phyloP scores from a whole-genome alignment of 2,113 vertebrate species.

The Zosterops lateralis region DNA sequence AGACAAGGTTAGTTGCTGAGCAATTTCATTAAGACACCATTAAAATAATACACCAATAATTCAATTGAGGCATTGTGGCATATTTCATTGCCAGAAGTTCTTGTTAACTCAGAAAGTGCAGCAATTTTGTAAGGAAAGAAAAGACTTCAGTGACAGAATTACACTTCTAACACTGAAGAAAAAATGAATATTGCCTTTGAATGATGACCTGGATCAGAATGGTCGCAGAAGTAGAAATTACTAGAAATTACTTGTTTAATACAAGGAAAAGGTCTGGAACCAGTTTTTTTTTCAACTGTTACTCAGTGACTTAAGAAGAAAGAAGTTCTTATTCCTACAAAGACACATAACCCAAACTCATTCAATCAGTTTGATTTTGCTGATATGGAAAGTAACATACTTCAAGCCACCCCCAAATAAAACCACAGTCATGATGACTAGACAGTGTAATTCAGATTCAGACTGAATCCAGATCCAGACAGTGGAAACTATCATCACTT shows the following conservation, averaged over 20 bases:
- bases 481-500: not conserved
- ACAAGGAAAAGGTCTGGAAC: not conserved
- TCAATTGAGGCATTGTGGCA: not conserved
- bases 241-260: not conserved
- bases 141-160: not conserved
- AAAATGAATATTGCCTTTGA: not conserved
- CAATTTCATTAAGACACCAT: slow-evolving; percentile 47
- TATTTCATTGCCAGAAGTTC: slow-evolving; percentile 32
- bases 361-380: not conserved
- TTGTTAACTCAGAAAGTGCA: slow-evolving; percentile 7
- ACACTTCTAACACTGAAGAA: not conserved
- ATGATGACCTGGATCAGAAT: not conserved
- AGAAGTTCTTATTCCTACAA: not conserved
- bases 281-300: not conserved
- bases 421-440: not conserved
- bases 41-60: slow-evolving; percentile 50
- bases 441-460: not conserved
- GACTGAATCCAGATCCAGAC: not conserved
- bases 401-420: not conserved
- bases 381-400: not conserved
- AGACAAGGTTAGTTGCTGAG: slow-evolving; percentile 38
- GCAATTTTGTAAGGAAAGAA: slow-evolving; percentile 6
- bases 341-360: not conserved
- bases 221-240: not conserved
- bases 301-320: not conserved